Conservation (phyloP, 2,888 invertebrate genomes). For the Apomyelois bistriatella region DNA sequence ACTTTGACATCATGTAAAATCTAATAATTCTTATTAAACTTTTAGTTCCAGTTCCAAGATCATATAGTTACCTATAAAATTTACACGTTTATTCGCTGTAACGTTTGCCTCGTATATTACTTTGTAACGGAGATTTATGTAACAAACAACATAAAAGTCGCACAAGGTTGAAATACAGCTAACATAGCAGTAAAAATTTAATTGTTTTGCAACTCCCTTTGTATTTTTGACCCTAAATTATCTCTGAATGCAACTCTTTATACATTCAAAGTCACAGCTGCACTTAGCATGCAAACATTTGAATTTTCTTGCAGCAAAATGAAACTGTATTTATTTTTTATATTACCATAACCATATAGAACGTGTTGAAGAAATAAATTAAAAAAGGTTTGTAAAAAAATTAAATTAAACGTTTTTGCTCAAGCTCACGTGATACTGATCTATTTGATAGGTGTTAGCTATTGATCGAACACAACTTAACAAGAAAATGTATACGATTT, state of each 20-base stretch:
- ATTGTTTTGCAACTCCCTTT: conserved; percentile 2
- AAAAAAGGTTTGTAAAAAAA: too few relatives aligned
- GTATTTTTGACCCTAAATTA: background rate
- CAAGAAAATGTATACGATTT: too few relatives aligned
- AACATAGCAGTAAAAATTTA: background rate
- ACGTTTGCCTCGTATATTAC: background rate
- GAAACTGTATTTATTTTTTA: background rate
- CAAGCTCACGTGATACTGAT: too few relatives aligned
- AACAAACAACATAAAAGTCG: conserved; percentile 11
- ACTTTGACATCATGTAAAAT: too few relatives aligned
- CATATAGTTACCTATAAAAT: background rate
- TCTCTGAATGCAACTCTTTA: background rate
- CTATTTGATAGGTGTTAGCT: too few relatives aligned
- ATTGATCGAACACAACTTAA: too few relatives aligned
- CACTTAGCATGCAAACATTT: background rate
- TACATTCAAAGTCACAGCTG: background rate
- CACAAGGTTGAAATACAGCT: background rate
- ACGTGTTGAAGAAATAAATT: too few relatives aligned
- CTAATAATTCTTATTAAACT: too few relatives aligned
- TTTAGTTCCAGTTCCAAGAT: background rate
- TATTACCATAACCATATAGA: too few relatives aligned
- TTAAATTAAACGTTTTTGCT: too few relatives aligned
- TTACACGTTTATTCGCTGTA: background rate
- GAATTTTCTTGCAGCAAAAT: background rate
- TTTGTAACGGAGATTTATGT: conserved; percentile 6